phyloP scores from a whole-genome alignment of 2,113 vertebrate genomes.

The Trichechus manatus region DNA sequence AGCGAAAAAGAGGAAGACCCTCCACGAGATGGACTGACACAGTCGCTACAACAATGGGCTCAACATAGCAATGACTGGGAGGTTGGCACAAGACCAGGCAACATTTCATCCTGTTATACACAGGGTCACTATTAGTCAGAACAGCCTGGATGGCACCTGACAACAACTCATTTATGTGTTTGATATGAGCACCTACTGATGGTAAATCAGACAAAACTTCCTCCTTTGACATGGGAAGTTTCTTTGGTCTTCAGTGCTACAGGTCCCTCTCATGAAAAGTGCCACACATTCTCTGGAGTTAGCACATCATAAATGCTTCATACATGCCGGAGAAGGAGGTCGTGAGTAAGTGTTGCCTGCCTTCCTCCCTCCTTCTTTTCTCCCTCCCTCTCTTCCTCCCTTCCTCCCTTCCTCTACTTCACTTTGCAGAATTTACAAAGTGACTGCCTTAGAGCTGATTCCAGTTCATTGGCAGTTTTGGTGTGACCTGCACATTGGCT shows the following conservation, averaged over 20 bases:
- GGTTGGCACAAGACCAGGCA: not conserved
- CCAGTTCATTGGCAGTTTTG: not conserved
- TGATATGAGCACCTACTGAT: accelerated
- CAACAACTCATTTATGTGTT: not conserved
- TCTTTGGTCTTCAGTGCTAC: not conserved
- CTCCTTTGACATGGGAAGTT: accelerated
- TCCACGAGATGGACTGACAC: not conserved
- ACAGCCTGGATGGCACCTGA: too few species aligned
- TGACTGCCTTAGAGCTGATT: not conserved
- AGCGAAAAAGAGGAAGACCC: not conserved
- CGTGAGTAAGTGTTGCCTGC: not conserved
- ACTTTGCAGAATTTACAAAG: not conserved
- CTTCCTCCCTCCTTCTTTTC: too few species aligned
- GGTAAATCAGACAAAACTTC: accelerated
- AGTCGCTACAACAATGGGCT: not conserved
- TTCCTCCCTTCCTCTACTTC: not conserved
- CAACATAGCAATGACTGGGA: not conserved
- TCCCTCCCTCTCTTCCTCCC: too few species aligned
- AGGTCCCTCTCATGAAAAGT: accelerated
- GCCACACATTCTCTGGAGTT: too few species aligned
- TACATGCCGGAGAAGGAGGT: too few species aligned
- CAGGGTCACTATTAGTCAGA: too few species aligned
- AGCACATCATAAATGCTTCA: not conserved
- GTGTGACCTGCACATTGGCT: too few species aligned
- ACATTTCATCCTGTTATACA: not conserved